These are phyloP conservation scores for Gallinago media DNA, from an alignment of 2,113 vertebrate genomes.

Conservation along the genomic window DNA sequence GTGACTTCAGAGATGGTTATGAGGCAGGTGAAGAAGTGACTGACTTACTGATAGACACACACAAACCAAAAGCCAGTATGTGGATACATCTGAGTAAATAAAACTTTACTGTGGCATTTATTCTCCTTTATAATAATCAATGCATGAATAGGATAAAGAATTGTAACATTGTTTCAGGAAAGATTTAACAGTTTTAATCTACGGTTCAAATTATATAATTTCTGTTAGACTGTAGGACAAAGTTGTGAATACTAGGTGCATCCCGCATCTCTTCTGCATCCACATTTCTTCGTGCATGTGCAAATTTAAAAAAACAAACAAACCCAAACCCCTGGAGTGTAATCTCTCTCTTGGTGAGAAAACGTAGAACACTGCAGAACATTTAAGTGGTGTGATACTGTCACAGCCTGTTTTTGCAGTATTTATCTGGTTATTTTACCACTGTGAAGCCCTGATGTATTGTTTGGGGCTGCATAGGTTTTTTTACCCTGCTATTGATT, in stretches of 20 bases:
- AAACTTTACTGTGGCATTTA: background rate
- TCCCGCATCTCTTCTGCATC: background rate
- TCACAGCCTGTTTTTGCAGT: accelerated
- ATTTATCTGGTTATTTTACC: background rate
- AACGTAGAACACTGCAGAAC: background rate
- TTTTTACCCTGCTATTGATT: background rate
- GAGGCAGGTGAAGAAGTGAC: background rate
- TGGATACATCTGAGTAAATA: background rate
- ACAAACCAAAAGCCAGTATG: background rate
- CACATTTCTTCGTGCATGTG: background rate
- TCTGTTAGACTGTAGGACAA: background rate
- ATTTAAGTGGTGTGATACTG: background rate
- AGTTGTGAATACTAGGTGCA: background rate
- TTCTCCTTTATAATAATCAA: background rate
- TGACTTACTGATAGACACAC: background rate
- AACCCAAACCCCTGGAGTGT: background rate
- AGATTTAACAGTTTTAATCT: background rate
- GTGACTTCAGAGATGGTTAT: background rate
- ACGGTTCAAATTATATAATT: background rate
- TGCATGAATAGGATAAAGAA: background rate
- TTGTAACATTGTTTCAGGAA: background rate
- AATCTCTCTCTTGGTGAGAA: background rate
- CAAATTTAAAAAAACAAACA: background rate
- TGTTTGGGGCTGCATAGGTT: background rate
- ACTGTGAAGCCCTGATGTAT: background rate